Base-by-base conservation (phyloP, 2,888 invertebrate species). In the Synergus laeviventris region DNA sequence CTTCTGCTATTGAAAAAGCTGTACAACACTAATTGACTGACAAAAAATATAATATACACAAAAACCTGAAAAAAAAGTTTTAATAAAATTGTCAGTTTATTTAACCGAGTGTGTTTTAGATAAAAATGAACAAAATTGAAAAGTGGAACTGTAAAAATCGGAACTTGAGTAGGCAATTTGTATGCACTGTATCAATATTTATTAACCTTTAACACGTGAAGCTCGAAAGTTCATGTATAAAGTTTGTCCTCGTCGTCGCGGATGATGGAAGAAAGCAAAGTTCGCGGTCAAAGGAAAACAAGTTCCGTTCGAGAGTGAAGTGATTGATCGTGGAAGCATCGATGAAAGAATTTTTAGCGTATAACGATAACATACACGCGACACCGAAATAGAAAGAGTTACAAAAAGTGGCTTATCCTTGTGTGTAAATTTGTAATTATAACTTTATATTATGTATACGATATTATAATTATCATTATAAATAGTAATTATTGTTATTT, bases 351-450 rank as follows among this genome's bases (percentile, higher is more conserved):
- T 49, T 70, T 70, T 49, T 49, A 11, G 36, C 11, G 8, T 24
- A 36, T 36, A 49, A n/a, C 39, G 60, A 64, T 64, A 76, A 39
- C 31, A 59, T 70, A 39, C 45, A 59, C 21, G 59, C 39, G 45
- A 74, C 31, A 73, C 76, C 78, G 42, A 74, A 77, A 76, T 38
- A 76, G 73, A 78, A 75, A 75, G 31, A 81, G 80, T 77, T 78
- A 70, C 73, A 80, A 81, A 76, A 81, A 83, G 83, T 81, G 64
- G 76, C 74, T 79, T 75, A 59, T 78, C 74, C 75, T 73, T 78
- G 73, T 59, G 74, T 78, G 66, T 77, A 74, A 60, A 75, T 77
- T 42, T 49, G 75, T 81, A 77, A 77, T 82, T 80, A 76, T 79
- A 79, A 81, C 75, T 81, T 78, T 80, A 79, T 77, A 77, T 81